Evolutionary conservation across 2,113 vertebrate genomes (phyloP), one percentile per base, ranked within the genome.

Genomic region (Perca flavescens): DNA sequence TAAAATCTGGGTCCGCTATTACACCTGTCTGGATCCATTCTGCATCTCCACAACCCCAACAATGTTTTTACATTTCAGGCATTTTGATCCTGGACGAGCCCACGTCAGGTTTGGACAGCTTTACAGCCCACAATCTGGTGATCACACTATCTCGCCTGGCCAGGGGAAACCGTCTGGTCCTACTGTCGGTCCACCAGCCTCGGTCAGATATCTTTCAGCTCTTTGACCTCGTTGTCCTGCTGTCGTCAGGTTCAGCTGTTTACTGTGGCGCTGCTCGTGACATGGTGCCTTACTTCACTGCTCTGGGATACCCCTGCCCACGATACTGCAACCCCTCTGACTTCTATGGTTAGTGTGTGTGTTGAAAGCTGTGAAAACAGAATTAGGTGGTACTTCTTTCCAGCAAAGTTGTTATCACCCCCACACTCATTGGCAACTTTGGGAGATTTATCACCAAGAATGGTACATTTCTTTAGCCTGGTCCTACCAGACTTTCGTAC

Each of bases 41-140:
- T 52, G 10, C 25, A 52, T 28, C 21, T 1, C 19, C 36, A n/a
- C 31, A 61, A 34, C 4, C 31, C 4, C 43, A 67, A 31, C 16
- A 21, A 25, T n/a, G 13, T 49, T 66, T 64, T 80, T 8, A 65
- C 21, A 57, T 67, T 72, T 50, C 91, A 99, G 98, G 98, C 58
- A 99, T 99, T 90, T 94, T 99, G 62, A 97, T 99, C 73, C 95
- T 99, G 84, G 98, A 99, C 52, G 98, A 99, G 77, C 98, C 98
- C 67, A 99, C 97, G 1, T 98, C 98, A 9, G 98, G 98, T 66
- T 92, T 99, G n/a, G 97, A 99, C 95, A 99, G 98, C 88, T 99
- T 99, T 92, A 99, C 97, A 0, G 97, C 98, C 61, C 98, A 99
- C 92, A 98, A 99, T 90, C 95, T 99, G 91, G 96, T 99, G 82